Evolutionary conservation across 2,113 vertebrate genomes (phyloP), one percentile per base, ranked within the genome.

Genomic region (Aspiorhynchus laticeps): DNA sequence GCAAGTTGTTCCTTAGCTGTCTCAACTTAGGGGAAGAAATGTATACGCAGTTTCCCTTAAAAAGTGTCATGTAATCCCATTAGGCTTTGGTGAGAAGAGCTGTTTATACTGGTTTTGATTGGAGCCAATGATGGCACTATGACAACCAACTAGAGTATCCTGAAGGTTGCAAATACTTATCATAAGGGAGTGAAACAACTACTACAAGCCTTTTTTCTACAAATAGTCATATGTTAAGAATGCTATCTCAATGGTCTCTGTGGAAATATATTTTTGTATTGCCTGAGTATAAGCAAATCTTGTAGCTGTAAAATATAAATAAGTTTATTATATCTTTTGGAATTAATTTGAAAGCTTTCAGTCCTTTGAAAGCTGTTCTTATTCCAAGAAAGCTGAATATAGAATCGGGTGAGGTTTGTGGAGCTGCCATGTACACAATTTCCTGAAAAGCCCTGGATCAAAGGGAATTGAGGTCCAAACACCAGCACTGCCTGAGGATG

Each of bases 361-460:
- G 10, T 63, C 24, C n/a, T 65, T 67, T 81, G 19, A 71, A 51
- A 53, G 4, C 10, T 33, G n/a, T 33, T 83, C 19, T 69, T 48
- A 48, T 51, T 69, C 19, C 1, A 7, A 83, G 51, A 67, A 11
- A 43, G 59, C 80, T 46, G n/a, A 69, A 82, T 41, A 33, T 69
- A 33, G 61, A 82, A 31, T 82, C 15, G n/a, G 41, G 61, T 69
- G 61, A 82, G 41, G 80, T 46, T 82, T 82, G 80, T 26, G 65
- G 65, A 31, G 19, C 19, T 69, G 81, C 41, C 63, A 36, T 67
- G 41, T 31, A 69, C 28, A 53, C 81, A 71, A 36, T 83, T 83
- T 83, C 81, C 65, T 71, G 81, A 83, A 83, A 83, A 71, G 28
- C 43, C 19, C 19, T 31, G 65, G 65, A 83, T 83, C 65, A 83